Conservation (phyloP, 1,140 invertebrate genomes). For the Oncopeltus fasciatus region DNA sequence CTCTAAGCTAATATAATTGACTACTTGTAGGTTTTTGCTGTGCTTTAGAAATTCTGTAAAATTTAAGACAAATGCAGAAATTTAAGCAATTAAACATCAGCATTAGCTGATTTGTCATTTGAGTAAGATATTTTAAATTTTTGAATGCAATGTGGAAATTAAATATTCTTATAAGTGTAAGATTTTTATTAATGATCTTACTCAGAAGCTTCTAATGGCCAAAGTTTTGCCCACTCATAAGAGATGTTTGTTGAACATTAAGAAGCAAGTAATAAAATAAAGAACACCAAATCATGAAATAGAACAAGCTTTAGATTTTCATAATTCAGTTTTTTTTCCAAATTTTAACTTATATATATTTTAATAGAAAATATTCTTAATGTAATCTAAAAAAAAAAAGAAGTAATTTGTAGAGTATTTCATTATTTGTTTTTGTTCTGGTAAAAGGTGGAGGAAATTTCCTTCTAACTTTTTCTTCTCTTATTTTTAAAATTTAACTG, state of each 20-base stretch:
- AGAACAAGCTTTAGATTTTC: neutral
- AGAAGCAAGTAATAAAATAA: neutral
- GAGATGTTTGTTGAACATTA: neutral
- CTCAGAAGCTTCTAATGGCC: neutral
- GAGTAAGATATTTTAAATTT: neutral
- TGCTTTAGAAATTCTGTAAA: neutral
- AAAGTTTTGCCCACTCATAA: neutral
- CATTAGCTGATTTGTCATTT: neutral
- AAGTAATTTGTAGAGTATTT: too few relatives aligned
- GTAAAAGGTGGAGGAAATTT: too few relatives aligned
- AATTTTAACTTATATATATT: conserved; percentile 2
- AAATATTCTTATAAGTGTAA: neutral
- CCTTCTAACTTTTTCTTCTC: too few relatives aligned
- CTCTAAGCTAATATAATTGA: neutral
- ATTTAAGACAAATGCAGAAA: neutral
- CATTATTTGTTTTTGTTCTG: too few relatives aligned
- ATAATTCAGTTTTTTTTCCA: too few relatives aligned
- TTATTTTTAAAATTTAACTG: too few relatives aligned
- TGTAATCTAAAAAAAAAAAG: too few relatives aligned
- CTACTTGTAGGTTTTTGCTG: neutral
- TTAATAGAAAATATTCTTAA: too few relatives aligned
- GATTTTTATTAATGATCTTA: neutral
- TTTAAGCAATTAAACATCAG: neutral
- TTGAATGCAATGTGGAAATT: neutral
- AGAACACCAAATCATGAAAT: conserved; percentile 4